A percentile compares a stretch with the other conserved stretches of the same genome.
Evolutionary conservation across 2,797 vertebrate genomes (phyloP).

Genomic region (Crenuchus spilurus): DNA sequence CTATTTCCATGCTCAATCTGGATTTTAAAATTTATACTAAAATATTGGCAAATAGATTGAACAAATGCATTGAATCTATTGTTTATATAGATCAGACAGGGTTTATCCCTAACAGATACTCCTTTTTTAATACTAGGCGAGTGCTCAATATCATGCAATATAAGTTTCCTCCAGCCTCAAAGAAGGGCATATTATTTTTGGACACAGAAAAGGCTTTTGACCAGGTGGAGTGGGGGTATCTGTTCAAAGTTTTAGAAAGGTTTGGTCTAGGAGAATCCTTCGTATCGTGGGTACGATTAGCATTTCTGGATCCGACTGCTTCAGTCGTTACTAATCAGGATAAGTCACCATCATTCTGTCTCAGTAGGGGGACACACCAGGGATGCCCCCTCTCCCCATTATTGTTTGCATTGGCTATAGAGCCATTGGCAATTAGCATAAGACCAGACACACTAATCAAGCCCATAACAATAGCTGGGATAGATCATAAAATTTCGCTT

Average conservation of each 20-base stretch:
- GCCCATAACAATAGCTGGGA: background rate
- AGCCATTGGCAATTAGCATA: background rate
- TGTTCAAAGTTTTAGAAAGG: background rate
- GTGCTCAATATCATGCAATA: conserved; percentile 5
- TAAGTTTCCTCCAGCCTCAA: background rate
- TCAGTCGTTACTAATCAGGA: background rate
- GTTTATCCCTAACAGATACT: too few relatives aligned
- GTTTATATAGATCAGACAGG: too few relatives aligned
- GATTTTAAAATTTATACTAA: too few relatives aligned
- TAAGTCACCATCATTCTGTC: background rate
- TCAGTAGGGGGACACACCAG: background rate
- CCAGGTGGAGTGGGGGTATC: background rate
- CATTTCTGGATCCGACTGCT: background rate
- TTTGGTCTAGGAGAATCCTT: background rate
- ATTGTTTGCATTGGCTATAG: background rate
- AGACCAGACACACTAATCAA: background rate
- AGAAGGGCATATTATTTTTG: background rate
- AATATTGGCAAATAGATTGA: too few relatives aligned
- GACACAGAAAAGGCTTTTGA: background rate
- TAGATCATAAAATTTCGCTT: background rate
- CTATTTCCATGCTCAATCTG: too few relatives aligned
- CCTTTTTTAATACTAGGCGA: conserved; percentile 31
- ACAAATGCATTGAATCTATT: too few relatives aligned
- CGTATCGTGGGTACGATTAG: background rate
- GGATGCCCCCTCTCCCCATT: conserved; percentile 6